Conservation (phyloP, 2,888 invertebrate species). For the Drosophila colorata region DNA sequence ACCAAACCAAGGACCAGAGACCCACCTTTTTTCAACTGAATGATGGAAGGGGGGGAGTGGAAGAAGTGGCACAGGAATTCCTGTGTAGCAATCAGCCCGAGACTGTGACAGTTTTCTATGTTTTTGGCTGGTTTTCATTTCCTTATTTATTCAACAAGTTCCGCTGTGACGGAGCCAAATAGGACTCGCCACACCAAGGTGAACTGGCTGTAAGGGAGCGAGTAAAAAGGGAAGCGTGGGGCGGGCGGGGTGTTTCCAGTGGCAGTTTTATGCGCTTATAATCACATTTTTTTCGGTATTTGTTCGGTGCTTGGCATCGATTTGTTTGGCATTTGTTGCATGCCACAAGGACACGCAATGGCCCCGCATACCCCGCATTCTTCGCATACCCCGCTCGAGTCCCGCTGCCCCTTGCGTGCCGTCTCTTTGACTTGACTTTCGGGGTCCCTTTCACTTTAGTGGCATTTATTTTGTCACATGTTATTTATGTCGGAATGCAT, state of each 20-base stretch:
- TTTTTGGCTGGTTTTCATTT: slow-evolving; percentile 62
- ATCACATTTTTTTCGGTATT: slow-evolving; percentile 61
- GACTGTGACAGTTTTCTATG: slow-evolving; percentile 60
- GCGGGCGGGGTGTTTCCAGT: background rate
- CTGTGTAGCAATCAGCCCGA: slow-evolving; percentile 66
- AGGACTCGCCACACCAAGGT: slow-evolving; percentile 47
- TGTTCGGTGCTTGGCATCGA: slow-evolving; percentile 55
- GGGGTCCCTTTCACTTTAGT: slow-evolving; percentile 59
- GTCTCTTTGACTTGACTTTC: slow-evolving; percentile 46
- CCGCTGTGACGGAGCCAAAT: slow-evolving; percentile 39
- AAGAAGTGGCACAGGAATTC: slow-evolving; percentile 60
- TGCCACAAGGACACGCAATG: slow-evolving; percentile 60
- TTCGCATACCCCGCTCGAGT: background rate
- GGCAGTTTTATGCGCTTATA: slow-evolving; percentile 70
- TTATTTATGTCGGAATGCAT: slow-evolving; percentile 59
- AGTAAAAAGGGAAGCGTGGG: background rate
- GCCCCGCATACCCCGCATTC: background rate
- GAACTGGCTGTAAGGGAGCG: background rate
- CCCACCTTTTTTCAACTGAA: background rate
- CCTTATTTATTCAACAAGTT: slow-evolving; percentile 78
- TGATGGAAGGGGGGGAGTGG: background rate
- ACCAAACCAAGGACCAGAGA: slow-evolving; percentile 1
- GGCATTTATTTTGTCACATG: slow-evolving; percentile 75
- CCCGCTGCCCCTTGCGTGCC: background rate
- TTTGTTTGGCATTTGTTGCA: slow-evolving; percentile 74